Conservation (phyloP, 1,140 invertebrate genomes). For the Eupristina koningsbergeri region DNA sequence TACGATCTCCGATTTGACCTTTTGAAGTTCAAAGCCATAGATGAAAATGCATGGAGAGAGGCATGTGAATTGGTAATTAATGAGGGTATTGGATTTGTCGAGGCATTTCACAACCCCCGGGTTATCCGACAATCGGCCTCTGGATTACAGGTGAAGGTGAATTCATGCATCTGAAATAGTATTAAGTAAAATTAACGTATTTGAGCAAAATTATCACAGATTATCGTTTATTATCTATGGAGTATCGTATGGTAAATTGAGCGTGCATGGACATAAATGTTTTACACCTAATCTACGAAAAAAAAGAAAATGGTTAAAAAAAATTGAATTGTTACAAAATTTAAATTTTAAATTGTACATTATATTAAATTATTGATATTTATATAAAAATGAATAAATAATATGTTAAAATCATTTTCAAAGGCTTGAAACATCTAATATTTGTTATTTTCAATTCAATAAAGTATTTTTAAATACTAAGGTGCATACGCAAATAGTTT, state of each 20-base stretch:
- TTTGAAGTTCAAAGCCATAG: slow-evolving; percentile 32
- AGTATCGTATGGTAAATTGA: background rate
- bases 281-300: background rate
- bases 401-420: no score
- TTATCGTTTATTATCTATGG: background rate
- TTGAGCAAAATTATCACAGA: background rate
- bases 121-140: background rate
- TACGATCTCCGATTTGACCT: slow-evolving; percentile 1
- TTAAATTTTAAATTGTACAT: no score
- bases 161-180: background rate
- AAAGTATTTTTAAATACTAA: no score
- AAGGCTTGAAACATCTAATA: no score
- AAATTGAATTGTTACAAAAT: no score
- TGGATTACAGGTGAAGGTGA: background rate
- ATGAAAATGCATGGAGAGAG: background rate
- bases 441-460: no score
- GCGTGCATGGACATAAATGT: background rate
- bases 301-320: no score
- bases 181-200: background rate
- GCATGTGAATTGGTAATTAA: background rate
- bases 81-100: background rate
- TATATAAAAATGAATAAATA: no score
- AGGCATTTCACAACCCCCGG: background rate
- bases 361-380: no score
- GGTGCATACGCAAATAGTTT: no score